These are phyloP conservation scores for Enteromius mattozi DNA, from an alignment of 2,797 vertebrate genomes.

Conservation along the genomic window DNA sequence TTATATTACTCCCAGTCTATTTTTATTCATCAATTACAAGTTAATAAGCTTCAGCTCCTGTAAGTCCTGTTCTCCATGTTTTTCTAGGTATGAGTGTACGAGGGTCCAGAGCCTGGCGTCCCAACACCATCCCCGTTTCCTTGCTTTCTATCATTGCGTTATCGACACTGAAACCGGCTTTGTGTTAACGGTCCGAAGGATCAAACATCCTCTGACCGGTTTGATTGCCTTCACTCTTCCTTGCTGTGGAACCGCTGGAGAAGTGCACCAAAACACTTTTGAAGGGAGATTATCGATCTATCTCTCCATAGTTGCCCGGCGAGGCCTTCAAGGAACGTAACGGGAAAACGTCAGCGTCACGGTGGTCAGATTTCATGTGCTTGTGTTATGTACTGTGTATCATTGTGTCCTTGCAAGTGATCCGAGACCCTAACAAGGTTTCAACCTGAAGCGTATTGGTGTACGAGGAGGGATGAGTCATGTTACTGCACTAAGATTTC, in stretches of 20 bases:
- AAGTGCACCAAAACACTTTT: slow-evolving; percentile 40
- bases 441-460: neutral
- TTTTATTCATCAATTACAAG: slow-evolving; percentile 26
- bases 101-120: slow-evolving; percentile 80
- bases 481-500: slow-evolving; percentile 68
- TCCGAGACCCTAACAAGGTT: slow-evolving; percentile 38
- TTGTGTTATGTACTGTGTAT: slow-evolving; percentile 55
- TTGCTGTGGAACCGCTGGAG: slow-evolving; percentile 31
- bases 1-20: neutral
- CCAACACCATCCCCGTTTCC: slow-evolving; percentile 68
- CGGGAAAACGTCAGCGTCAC: slow-evolving; percentile 21
- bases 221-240: slow-evolving; percentile 49
- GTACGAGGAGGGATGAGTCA: slow-evolving; percentile 63
- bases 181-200: slow-evolving; percentile 70
- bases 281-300: slow-evolving; percentile 45
- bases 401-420: slow-evolving; percentile 45
- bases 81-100: slow-evolving; percentile 88
- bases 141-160: slow-evolving; percentile 75
- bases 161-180: slow-evolving; percentile 77
- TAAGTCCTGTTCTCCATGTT: slow-evolving; percentile 54
- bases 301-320: slow-evolving; percentile 34
- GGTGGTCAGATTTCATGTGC: slow-evolving; percentile 46
- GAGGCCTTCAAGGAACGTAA: slow-evolving; percentile 34
- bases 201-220: slow-evolving; percentile 18
- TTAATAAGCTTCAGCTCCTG: slow-evolving; percentile 11